These are phyloP conservation scores for Erinaceus europaeus DNA, from an alignment of 2,113 vertebrate species.

Conservation along the genomic window DNA sequence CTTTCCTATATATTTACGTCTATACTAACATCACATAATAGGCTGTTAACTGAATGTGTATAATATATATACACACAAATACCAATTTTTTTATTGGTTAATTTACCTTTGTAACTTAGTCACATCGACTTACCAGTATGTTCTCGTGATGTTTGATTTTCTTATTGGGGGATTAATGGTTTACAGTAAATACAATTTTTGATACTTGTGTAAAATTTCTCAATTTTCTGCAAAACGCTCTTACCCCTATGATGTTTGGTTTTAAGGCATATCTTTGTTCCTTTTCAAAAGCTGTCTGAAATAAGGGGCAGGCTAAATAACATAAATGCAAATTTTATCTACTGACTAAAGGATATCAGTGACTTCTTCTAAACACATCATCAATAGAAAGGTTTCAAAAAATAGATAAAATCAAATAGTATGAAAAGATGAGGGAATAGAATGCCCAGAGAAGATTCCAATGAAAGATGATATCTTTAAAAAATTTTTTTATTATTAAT, in stretches of 20 bases:
- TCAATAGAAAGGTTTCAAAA: conserved; percentile 15
- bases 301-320: background rate
- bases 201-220: too few species aligned
- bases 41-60: background rate
- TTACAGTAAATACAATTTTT: too few species aligned
- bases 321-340: background rate
- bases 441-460: background rate
- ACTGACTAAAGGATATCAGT: background rate
- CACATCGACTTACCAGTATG: too few species aligned
- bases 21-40: background rate
- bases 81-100: background rate
- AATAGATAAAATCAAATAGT: background rate
- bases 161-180: too few species aligned
- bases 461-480: background rate
- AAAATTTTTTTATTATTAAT: too few species aligned
- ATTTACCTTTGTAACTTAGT: background rate
- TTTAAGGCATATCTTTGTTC: background rate
- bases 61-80: background rate
- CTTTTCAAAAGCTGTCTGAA: background rate
- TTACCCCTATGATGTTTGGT: background rate
- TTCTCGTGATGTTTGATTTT: conserved; percentile 18
- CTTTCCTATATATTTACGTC: background rate
- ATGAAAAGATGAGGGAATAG: background rate
- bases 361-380: background rate
- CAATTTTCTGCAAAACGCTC: too few species aligned